Conservation (phyloP, 2,888 invertebrate genomes). For the Calameuta pallipes region DNA sequence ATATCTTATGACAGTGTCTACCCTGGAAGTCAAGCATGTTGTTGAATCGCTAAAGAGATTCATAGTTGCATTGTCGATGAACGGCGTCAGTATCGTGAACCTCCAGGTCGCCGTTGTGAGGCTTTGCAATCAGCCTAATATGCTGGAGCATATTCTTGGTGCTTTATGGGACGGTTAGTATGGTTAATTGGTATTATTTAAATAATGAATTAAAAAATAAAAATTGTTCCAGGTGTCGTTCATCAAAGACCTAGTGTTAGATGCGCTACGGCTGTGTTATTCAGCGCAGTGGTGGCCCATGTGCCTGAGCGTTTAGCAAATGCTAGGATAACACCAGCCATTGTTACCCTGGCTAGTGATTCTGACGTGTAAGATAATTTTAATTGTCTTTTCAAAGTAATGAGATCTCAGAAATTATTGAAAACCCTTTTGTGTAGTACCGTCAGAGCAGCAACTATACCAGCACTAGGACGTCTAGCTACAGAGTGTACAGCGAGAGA, state of each 20-base stretch:
- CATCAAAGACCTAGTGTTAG: constrained; percentile 74
- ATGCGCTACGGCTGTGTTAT: constrained; percentile 72
- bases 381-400: neutral
- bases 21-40: constrained; percentile 66
- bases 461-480: constrained; percentile 73
- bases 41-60: constrained; percentile 73
- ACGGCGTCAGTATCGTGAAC: constrained; percentile 68
- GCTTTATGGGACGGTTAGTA: constrained; percentile 76
- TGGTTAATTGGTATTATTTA: constrained; percentile 9
- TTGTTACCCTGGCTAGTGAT: constrained; percentile 78
- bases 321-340: constrained; percentile 74
- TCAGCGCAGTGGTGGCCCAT: constrained; percentile 70
- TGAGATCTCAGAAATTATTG: neutral
- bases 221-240: constrained; percentile 69
- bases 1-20: constrained; percentile 72
- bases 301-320: constrained; percentile 71
- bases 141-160: constrained; percentile 73
- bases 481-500: constrained; percentile 67
- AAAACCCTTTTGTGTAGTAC: constrained; percentile 57
- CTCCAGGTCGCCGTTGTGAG: constrained; percentile 69
- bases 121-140: constrained; percentile 66
- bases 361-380: constrained; percentile 71
- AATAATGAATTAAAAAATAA: constrained; percentile 35
- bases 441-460: constrained; percentile 74
- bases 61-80: constrained; percentile 65